These are phyloP conservation scores for Cossypha heuglini DNA, from an alignment of 2,797 vertebrate genomes.

Conservation along the genomic window DNA sequence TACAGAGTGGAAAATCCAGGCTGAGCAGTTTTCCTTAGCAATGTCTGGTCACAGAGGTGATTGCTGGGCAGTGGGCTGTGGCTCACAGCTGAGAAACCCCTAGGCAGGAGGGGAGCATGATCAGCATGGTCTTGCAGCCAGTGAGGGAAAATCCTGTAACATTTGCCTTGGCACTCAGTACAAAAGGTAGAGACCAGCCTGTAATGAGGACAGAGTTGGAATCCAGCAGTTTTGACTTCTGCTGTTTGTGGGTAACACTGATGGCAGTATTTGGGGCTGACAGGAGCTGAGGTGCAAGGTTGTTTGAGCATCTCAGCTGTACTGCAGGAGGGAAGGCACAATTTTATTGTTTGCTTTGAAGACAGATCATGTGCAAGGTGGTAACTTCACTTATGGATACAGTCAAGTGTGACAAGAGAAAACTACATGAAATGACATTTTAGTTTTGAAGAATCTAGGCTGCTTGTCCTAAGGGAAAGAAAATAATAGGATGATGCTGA, in stretches of 20 bases:
- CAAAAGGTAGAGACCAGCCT: background rate
- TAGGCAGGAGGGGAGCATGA: background rate
- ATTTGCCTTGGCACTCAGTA: background rate
- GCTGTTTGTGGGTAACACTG: background rate
- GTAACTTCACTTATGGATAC: background rate
- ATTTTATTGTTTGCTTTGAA: background rate
- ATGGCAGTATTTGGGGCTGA: background rate
- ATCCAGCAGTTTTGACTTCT: background rate
- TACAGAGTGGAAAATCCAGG: background rate
- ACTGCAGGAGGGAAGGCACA: background rate
- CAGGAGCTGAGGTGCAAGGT: background rate
- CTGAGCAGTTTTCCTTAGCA: background rate
- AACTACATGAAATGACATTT: background rate
- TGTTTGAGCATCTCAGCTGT: background rate
- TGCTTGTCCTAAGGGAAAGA: background rate
- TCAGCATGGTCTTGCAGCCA: fast-evolving
- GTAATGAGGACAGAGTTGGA: background rate
- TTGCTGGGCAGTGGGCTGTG: background rate
- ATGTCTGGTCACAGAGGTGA: background rate
- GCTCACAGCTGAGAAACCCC: background rate
- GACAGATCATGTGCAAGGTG: background rate
- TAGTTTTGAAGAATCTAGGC: background rate
- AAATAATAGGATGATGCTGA: background rate
- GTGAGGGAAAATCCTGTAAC: background rate
- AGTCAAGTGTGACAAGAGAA: background rate